These are phyloP conservation scores for Zeugodacus cucurbitae DNA, from an alignment of 1,140 invertebrate species.

Conservation along the genomic window DNA sequence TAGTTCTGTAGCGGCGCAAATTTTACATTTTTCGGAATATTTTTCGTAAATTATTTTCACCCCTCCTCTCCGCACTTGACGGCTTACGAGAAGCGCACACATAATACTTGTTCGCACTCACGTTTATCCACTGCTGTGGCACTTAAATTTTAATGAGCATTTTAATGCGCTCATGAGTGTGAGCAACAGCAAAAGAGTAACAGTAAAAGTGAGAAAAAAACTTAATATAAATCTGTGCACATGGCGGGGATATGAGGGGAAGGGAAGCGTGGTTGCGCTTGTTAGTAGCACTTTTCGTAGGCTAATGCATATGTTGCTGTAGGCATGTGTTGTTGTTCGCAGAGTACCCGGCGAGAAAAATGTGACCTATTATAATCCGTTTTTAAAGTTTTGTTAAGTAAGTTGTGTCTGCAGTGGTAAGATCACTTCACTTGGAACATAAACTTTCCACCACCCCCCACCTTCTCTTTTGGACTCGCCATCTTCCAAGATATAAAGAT, in stretches of 20 bases:
- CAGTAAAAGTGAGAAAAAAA: constrained; percentile 18
- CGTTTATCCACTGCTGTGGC: not conserved
- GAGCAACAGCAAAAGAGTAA: not conserved
- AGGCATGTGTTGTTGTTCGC: not conserved
- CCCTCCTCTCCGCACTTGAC: not conserved
- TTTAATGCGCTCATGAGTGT: constrained; percentile 22
- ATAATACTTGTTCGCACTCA: not conserved
- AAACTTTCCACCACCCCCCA: too few species aligned
- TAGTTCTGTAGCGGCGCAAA: not conserved
- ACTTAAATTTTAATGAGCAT: constrained; percentile 34
- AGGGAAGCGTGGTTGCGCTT: not conserved
- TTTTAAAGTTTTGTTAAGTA: too few species aligned
- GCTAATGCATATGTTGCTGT: not conserved
- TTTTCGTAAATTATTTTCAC: not conserved
- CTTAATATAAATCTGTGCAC: not conserved
- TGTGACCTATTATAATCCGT: too few species aligned
- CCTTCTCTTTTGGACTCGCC: too few species aligned
- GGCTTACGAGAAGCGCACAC: not conserved
- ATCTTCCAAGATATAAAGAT: too few species aligned
- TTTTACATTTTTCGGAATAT: not conserved
- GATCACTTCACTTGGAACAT: too few species aligned
- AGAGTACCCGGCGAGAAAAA: too few species aligned
- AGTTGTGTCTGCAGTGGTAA: too few species aligned
- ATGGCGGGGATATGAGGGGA: not conserved
- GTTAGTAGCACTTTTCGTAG: not conserved